These are phyloP conservation scores for Brachionus asplanchnoidis DNA, from an alignment of 1,140 invertebrate genomes.

Conservation along the genomic window DNA sequence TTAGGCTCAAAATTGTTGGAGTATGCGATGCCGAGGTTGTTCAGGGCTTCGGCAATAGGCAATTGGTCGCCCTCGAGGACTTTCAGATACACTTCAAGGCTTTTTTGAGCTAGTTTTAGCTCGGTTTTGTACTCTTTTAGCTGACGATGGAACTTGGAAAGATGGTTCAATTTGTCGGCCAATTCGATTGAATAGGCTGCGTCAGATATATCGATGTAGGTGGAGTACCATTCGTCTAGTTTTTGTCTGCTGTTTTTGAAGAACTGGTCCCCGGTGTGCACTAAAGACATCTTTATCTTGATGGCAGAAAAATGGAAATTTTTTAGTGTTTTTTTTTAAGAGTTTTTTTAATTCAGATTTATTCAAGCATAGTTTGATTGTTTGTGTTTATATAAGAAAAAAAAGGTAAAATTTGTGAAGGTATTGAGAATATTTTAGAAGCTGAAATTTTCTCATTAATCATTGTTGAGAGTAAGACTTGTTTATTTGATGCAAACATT, in stretches of 20 bases:
- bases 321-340: background rate
- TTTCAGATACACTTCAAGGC: background rate
- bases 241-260: background rate
- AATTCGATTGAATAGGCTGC: background rate
- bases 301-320: background rate
- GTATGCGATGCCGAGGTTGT: background rate
- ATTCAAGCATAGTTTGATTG: background rate
- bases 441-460: background rate
- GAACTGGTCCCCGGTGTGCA: background rate
- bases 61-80: background rate
- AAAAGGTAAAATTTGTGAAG: background rate
- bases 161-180: background rate
- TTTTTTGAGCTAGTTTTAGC: conserved; percentile 4
- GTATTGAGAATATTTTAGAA: background rate
- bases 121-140: background rate
- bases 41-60: background rate
- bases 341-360: background rate
- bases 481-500: background rate
- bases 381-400: background rate
- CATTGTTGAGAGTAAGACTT: background rate
- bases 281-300: background rate
- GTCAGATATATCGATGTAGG: background rate
- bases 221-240: background rate
- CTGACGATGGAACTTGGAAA: background rate
- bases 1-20: background rate